A percentile compares a stretch with the other conserved stretches of the same genome.
These are phyloP conservation scores for Exephanes ischioxanthus DNA, from an alignment of 2,888 invertebrate species.

Conservation along the genomic window DNA sequence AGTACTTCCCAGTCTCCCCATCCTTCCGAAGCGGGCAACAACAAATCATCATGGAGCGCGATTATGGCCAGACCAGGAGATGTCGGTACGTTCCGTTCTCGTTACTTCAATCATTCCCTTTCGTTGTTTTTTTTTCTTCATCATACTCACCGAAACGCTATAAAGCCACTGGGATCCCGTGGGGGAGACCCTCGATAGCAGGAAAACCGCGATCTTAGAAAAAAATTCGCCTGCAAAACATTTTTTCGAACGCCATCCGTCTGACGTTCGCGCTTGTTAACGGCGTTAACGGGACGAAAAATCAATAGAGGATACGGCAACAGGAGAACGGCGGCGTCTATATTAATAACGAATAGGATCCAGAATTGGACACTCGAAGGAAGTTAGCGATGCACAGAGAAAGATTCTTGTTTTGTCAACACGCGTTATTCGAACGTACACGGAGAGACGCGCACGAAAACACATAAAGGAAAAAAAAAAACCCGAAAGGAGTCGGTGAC, in stretches of 20 bases:
- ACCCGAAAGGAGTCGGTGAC: constrained; percentile 1
- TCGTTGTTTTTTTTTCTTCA: background rate
- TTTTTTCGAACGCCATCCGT: constrained; percentile 10
- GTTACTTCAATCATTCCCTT: background rate
- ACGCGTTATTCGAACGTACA: background rate
- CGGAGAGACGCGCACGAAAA: background rate
- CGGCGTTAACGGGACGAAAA: background rate
- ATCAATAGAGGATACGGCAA: constrained; percentile 1
- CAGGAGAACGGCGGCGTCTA: constrained; percentile 10
- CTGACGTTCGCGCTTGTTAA: background rate
- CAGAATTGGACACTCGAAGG: constrained; percentile 59
- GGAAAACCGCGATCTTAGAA: background rate
- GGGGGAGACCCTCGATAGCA: background rate
- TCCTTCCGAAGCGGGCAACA: constrained; percentile 80
- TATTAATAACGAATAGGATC: constrained; percentile 41
- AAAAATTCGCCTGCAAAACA: constrained; percentile 9
- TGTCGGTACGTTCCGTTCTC: constrained; percentile 75
- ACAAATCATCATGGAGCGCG: constrained; percentile 84
- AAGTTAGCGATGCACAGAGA: constrained; percentile 46
- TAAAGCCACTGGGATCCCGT: constrained; percentile 18
- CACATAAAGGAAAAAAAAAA: background rate
- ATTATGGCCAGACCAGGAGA: constrained; percentile 85
- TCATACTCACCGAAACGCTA: background rate
- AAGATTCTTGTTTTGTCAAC: constrained; percentile 4
- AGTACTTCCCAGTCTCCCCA: constrained; percentile 80